Base-by-base conservation (phyloP, 2,888 invertebrate species). In the Sarcophaga rosellei region DNA sequence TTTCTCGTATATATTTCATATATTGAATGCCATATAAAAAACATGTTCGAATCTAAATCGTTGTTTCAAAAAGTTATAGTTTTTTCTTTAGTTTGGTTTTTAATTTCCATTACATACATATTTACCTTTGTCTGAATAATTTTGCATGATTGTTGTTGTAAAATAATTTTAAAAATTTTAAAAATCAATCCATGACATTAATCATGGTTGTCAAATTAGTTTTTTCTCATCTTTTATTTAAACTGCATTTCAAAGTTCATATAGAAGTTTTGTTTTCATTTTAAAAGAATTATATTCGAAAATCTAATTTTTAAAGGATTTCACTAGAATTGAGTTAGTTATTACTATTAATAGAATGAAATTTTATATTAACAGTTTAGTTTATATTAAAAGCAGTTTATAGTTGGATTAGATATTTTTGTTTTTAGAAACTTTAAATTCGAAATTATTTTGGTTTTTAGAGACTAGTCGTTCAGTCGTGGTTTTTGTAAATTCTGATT, bases 91-190 rank as follows among this genome's bases (percentile, higher is more conserved):
- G 68, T 47, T 70, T 84, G 35, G 15, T 79, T 84, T 63, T 68
- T 53, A 62, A 47, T 12, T 69, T 21, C 12, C 5, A 53, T 70
- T 72, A 35, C 35, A 35, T 35, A 25, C 3, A 3, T 23, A 35
- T 35, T 35, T 35, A 35, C 35, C 35, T 81, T 73, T 12, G 68
- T 77, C 62, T 85, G 35, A 35, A 35, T 23, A 25, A 21, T 81
- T 81, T 81, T 86, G 86, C 86, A 86, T 82, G 83, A 77, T 84
- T 86, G 86, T 84, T 86, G 84, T 84, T 84, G 6, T 74, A 62
- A 77, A 73, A 77, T 63, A 74, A 44, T 63, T 57, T 76, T 77
- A 35, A 66, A 76, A 35, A 35, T 10, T 35, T 35, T 35, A 35
- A 35, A 35, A 8, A 35, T 35, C 35, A 35, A 35, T 35, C 35